Conservation (phyloP, 2,113 vertebrate species). For the Sisor rabdophorus region DNA sequence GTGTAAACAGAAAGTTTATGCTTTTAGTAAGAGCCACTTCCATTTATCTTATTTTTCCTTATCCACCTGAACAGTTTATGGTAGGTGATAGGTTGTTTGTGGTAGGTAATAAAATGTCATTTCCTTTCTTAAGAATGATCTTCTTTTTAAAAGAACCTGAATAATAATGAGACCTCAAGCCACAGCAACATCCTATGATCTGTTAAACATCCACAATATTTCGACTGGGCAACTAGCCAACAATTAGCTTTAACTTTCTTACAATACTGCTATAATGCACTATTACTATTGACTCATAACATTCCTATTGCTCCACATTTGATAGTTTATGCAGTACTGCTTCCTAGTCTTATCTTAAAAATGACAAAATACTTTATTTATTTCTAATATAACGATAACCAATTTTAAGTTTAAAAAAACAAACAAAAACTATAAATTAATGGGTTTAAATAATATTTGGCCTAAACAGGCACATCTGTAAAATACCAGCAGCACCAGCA, state of each 20-base stretch:
- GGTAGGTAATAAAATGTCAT: background rate
- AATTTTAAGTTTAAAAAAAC: background rate
- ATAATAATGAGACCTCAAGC: background rate
- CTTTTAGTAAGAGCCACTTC: too few species aligned
- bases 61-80: too few species aligned
- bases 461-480: slow-evolving; percentile 7
- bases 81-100: too few species aligned
- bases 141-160: background rate
- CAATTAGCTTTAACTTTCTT: background rate
- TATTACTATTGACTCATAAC: background rate
- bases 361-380: background rate
- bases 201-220: background rate
- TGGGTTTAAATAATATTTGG: background rate
- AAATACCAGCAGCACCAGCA: background rate
- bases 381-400: background rate
- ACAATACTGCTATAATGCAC: background rate
- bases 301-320: background rate
- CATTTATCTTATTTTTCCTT: too few species aligned
- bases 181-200: background rate
- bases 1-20: background rate
- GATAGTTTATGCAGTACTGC: background rate
- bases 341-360: background rate
- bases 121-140: background rate
- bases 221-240: background rate
- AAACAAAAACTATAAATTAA: background rate